Conservation (phyloP, 2,113 vertebrate genomes). For the Pterocles gutturalis region DNA sequence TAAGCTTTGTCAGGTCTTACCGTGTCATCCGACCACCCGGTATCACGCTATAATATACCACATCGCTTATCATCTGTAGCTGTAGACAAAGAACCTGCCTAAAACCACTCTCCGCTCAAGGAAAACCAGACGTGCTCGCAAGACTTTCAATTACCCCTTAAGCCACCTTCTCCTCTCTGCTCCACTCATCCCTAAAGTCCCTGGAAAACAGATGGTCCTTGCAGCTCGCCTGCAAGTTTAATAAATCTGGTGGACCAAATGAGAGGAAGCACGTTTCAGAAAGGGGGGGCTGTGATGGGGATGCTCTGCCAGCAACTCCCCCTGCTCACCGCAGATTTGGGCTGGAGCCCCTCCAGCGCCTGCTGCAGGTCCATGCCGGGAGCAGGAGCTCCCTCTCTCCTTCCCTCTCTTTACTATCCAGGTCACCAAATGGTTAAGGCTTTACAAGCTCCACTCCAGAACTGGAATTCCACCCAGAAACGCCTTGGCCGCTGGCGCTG, state of each 20-base stretch:
- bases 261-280: neutral
- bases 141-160: neutral
- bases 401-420: neutral
- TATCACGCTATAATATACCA: neutral
- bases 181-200: neutral
- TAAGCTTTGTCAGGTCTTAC: neutral
- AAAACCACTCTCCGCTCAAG: neutral
- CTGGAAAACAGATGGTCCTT: conserved; percentile 43
- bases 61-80: neutral
- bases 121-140: neutral
- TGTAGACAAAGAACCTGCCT: neutral
- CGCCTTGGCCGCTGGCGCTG: neutral
- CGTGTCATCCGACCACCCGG: neutral
- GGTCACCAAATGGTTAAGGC: neutral
- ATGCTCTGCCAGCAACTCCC: neutral
- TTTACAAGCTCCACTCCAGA: neutral
- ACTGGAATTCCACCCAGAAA: conserved; percentile 33
- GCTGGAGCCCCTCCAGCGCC: neutral
- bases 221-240: neutral
- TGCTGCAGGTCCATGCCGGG: neutral
- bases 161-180: conserved; percentile 4
- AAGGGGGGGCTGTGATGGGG: neutral
- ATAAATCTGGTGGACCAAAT: neutral
- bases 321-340: fast-evolving
- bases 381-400: neutral